phyloP scores from a whole-genome alignment of 2,113 vertebrate genomes.

The Tupaia tana region DNA sequence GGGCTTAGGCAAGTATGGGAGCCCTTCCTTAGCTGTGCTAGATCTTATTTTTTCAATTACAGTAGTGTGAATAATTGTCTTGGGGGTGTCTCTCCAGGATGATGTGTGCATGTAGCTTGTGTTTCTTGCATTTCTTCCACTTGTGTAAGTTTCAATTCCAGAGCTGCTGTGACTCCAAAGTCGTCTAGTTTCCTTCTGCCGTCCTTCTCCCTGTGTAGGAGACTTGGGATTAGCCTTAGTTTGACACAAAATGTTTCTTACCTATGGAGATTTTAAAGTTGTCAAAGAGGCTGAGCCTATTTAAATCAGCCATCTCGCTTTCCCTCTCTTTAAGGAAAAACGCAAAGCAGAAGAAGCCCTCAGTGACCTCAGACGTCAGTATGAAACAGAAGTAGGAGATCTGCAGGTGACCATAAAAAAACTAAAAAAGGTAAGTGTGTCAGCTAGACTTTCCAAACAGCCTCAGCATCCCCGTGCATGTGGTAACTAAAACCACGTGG shows the following conservation, averaged over 20 bases:
- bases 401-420: conserved; percentile 95
- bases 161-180: not conserved
- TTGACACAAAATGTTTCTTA: not conserved
- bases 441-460: not conserved
- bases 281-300: not conserved
- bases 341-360: conserved; percentile 90
- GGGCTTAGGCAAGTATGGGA: not conserved
- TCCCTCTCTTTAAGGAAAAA: conserved; percentile 88
- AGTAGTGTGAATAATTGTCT: not conserved
- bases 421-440: conserved; percentile 91
- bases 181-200: not conserved
- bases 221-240: not conserved
- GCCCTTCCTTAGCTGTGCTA: not conserved
- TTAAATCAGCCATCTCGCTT: not conserved
- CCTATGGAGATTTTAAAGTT: not conserved
- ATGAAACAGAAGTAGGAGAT: conserved; percentile 94
- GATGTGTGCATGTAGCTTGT: not conserved
- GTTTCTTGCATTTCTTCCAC: not conserved
- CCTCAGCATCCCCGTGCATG: not conserved
- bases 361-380: conserved; percentile 89
- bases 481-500: not conserved
- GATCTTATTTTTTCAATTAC: not conserved
- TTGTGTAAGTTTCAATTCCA: not conserved
- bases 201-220: not conserved
- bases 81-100: not conserved